Conservation (phyloP, 2,113 vertebrate species). For the Podarcis cretensis region DNA sequence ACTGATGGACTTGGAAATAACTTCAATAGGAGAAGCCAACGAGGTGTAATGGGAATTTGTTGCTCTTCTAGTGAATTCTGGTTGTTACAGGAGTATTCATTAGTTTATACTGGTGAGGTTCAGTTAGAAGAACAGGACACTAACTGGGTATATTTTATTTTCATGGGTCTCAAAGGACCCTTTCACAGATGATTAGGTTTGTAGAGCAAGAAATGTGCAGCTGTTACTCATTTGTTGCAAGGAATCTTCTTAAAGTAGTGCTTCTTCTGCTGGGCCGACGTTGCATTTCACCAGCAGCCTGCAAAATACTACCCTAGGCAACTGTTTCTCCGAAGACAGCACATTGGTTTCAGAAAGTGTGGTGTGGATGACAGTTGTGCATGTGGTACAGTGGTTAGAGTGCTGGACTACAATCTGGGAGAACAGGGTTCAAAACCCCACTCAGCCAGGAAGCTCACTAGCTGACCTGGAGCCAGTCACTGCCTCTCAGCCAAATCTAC, state of each 20-base stretch:
- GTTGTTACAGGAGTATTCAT: constrained; percentile 35
- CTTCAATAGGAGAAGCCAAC: constrained; percentile 8
- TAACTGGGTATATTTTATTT: neutral
- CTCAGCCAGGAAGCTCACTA: no score
- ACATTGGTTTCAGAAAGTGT: neutral
- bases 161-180: neutral
- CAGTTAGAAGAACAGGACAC: constrained; percentile 11
- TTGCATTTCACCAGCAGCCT: neutral
- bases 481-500: no score
- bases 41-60: constrained; percentile 12
- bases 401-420: no score
- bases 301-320: neutral
- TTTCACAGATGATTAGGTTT: neutral
- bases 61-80: constrained; percentile 23
- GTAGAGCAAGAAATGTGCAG: neutral
- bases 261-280: neutral
- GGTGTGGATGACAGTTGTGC: neutral
- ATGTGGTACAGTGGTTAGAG: neutral
- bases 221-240: neutral
- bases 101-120: neutral
- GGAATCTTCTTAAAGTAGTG: neutral
- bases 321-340: neutral
- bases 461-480: no score
- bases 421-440: no score
- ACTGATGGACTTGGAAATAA: constrained; percentile 3